phyloP scores from a whole-genome alignment of 2,888 invertebrate genomes.

The Hypena proboscidalis region DNA sequence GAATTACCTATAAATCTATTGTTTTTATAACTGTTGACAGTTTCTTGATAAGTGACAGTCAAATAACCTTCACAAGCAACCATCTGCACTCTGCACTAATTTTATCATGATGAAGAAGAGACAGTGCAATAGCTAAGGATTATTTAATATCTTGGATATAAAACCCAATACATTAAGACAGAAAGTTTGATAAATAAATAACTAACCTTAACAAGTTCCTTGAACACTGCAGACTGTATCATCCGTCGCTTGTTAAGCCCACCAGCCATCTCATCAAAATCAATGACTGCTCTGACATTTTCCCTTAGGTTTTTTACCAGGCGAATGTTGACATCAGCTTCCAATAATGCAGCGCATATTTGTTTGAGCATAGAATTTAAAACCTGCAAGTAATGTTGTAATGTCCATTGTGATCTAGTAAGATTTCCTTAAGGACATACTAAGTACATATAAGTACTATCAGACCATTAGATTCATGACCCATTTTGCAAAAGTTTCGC shows the following conservation, averaged over 20 bases:
- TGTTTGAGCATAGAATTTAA: slow-evolving; percentile 99
- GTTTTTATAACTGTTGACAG: too few species aligned
- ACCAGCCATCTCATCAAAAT: slow-evolving; percentile 99
- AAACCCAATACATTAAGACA: too few species aligned
- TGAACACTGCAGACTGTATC: slow-evolving; percentile 99
- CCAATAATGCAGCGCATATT: slow-evolving; percentile 98
- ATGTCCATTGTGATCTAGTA: slow-evolving; percentile 7
- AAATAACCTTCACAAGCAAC: too few species aligned
- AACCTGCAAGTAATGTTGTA: slow-evolving; percentile 87
- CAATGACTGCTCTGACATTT: slow-evolving; percentile 98
- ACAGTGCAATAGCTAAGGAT: too few species aligned
- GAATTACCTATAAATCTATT: too few species aligned
- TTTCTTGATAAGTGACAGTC: too few species aligned
- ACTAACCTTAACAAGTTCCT: slow-evolving; percentile 97
- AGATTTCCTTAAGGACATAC: not conserved
- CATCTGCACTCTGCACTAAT: too few species aligned
- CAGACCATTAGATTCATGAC: too few species aligned
- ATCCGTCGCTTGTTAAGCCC: slow-evolving; percentile 99
- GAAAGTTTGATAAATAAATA: slow-evolving; percentile 1
- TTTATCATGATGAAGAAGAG: too few species aligned
- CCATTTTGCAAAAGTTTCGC: too few species aligned
- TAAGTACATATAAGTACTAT: not conserved
- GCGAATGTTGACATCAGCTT: slow-evolving; percentile 98
- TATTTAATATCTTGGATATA: too few species aligned
- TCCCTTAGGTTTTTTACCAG: slow-evolving; percentile 97